Percentiles rank a stretch among this genome's conserved stretches.
phyloP scores from a whole-genome alignment of 2,888 invertebrate species.

The Mallateleia sp. region DNA sequence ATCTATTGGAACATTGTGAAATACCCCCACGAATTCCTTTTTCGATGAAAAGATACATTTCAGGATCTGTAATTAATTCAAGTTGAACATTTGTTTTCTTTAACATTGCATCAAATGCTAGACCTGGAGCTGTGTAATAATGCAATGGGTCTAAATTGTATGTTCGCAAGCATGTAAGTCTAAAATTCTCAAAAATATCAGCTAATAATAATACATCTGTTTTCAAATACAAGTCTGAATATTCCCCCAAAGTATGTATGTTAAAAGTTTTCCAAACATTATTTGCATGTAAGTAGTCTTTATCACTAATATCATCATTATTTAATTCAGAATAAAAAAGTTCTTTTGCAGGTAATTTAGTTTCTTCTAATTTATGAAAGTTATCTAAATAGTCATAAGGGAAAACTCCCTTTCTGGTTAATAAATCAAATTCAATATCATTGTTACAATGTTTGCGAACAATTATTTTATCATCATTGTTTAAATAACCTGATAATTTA shows the following conservation, averaged over 20 bases:
- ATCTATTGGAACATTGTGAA: neutral
- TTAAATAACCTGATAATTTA: slow-evolving; percentile 42
- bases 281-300: slow-evolving; percentile 13
- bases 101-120: slow-evolving; percentile 39
- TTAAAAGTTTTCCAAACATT: slow-evolving; percentile 32
- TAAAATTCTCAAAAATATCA: slow-evolving; percentile 48
- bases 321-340: slow-evolving; percentile 35
- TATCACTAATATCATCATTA: slow-evolving; percentile 24
- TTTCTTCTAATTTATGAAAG: slow-evolving; percentile 23
- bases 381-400: slow-evolving; percentile 66
- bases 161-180: slow-evolving; percentile 13
- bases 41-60: slow-evolving; percentile 30
- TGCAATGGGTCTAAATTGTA: slow-evolving; percentile 38
- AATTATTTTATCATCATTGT: slow-evolving; percentile 34
- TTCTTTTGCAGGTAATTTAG: slow-evolving; percentile 20
- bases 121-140: slow-evolving; percentile 32
- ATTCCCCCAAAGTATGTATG: neutral
- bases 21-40: slow-evolving; percentile 15
- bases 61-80: slow-evolving; percentile 30
- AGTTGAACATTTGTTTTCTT: slow-evolving; percentile 33
- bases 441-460: slow-evolving; percentile 22
- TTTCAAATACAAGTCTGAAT: slow-evolving; percentile 31
- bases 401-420: slow-evolving; percentile 66
- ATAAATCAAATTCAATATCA: slow-evolving; percentile 32
- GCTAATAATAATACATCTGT: slow-evolving; percentile 10